phyloP scores from a whole-genome alignment of 2,113 vertebrate species.

The Scytalopus superciliaris region DNA sequence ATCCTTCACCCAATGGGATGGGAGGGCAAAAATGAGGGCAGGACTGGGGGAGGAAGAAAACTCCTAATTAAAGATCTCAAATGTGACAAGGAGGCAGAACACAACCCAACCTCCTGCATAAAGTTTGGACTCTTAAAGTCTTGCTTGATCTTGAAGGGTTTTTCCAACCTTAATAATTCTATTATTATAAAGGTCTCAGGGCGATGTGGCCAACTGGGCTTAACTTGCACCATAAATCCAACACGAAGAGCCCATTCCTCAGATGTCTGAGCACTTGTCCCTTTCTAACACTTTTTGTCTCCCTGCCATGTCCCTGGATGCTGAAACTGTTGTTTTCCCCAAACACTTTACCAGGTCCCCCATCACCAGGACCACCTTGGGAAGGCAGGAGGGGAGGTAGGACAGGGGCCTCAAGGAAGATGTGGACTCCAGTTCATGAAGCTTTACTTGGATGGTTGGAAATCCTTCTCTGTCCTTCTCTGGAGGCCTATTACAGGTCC shows the following conservation, averaged over 20 bases:
- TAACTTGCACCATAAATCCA: background rate
- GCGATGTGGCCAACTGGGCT: background rate
- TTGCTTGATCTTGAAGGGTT: background rate
- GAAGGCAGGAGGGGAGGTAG: background rate
- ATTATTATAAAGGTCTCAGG: fast-evolving
- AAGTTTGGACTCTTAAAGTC: background rate
- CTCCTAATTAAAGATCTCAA: background rate
- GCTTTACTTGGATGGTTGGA: background rate
- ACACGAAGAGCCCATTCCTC: fast-evolving
- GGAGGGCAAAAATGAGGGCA: background rate
- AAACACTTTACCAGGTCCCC: fast-evolving
- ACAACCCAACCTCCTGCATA: background rate
- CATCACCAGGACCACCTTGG: fast-evolving
- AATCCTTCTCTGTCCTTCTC: background rate
- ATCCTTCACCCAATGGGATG: background rate
- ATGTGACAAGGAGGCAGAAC: background rate
- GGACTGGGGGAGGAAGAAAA: background rate
- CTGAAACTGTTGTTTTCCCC: background rate
- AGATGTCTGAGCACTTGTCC: fast-evolving
- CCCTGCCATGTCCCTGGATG: background rate
- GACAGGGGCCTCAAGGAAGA: fast-evolving
- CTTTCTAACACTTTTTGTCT: background rate
- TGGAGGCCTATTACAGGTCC: background rate
- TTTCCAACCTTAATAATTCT: background rate
- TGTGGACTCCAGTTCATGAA: fast-evolving